Evolutionary conservation across 2,113 vertebrate species (phyloP).

Genomic region (Brachypteracias leptosomus): DNA sequence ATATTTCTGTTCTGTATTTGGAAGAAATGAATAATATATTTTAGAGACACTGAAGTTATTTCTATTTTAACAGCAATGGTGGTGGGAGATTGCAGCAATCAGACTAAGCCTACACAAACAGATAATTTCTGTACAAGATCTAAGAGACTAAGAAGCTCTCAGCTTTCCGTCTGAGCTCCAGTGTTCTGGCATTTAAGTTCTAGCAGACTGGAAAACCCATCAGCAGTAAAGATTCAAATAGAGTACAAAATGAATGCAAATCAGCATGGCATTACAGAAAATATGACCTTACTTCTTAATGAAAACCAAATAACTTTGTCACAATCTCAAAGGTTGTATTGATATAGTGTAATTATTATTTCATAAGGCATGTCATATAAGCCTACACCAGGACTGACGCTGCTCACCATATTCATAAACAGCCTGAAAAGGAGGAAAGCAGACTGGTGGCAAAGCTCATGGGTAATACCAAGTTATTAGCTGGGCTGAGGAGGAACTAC

Average conservation of each 20-base stretch:
- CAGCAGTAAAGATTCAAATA: background rate
- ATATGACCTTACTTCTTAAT: conserved; percentile 8
- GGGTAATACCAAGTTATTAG: background rate
- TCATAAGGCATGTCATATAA: background rate
- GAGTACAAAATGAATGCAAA: background rate
- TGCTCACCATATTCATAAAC: background rate
- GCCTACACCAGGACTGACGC: background rate
- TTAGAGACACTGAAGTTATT: background rate
- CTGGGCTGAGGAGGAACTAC: background rate
- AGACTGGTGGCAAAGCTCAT: background rate
- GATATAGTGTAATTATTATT: background rate
- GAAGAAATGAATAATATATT: background rate
- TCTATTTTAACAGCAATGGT: background rate
- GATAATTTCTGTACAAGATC: background rate
- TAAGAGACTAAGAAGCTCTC: background rate
- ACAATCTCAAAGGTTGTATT: background rate
- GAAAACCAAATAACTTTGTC: background rate
- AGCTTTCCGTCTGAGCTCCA: background rate
- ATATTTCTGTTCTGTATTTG: background rate
- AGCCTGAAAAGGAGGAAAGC: background rate
- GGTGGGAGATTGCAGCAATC: background rate
- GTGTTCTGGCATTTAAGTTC: background rate
- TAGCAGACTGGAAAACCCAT: background rate
- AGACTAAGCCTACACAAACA: background rate
- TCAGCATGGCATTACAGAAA: background rate